These are phyloP conservation scores for Eospalax fontanierii DNA, from an alignment of 2,797 vertebrate species.

Conservation along the genomic window DNA sequence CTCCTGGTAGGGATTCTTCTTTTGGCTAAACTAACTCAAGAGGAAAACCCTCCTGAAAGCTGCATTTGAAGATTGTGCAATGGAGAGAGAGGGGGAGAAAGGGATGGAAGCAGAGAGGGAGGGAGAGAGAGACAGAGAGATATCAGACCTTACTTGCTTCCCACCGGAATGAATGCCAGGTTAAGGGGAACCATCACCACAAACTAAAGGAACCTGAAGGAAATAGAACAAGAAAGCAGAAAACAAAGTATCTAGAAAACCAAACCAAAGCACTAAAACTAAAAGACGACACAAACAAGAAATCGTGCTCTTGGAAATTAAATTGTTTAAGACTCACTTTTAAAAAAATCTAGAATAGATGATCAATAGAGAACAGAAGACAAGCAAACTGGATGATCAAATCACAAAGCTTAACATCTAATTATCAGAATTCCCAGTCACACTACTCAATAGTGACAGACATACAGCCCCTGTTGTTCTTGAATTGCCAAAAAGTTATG, in stretches of 20 bases:
- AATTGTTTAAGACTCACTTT: slow-evolving; percentile 15
- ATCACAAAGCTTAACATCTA: slow-evolving; percentile 17
- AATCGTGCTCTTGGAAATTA: neutral
- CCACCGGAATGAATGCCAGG: neutral
- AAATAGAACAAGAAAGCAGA: neutral
- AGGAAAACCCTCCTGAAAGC: neutral
- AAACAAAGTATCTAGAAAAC: slow-evolving; percentile 1
- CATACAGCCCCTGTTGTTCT: neutral
- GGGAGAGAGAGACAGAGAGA: neutral
- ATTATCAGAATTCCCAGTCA: slow-evolving; percentile 34
- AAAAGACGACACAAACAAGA: neutral
- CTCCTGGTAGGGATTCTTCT: neutral
- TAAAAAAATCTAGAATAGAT: neutral
- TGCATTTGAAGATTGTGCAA: neutral
- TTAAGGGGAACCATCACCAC: neutral
- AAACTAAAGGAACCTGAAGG: neutral
- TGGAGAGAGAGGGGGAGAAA: neutral
- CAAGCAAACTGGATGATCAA: neutral
- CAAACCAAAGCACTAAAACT: neutral
- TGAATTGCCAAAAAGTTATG: slow-evolving; percentile 20
- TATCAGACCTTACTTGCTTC: fast-evolving
- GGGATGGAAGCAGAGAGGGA: too few relatives aligned
- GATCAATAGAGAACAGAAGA: neutral
- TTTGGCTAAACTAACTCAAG: neutral
- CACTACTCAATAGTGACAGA: neutral